A percentile compares a stretch with the other conserved stretches of the same genome.
These are phyloP conservation scores for Clamator glandarius DNA, from an alignment of 2,797 vertebrate genomes.

Conservation along the genomic window DNA sequence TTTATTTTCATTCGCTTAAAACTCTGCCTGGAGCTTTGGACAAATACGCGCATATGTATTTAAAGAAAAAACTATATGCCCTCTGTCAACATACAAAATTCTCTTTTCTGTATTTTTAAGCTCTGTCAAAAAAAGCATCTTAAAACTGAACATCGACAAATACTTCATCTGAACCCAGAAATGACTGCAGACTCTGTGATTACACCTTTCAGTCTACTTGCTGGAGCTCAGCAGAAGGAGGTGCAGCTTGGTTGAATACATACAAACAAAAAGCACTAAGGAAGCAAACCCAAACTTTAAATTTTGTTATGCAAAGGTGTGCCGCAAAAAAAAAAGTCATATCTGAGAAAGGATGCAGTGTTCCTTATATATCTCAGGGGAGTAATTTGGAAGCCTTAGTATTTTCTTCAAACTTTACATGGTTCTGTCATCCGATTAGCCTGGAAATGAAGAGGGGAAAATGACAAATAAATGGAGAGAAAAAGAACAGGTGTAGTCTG, in stretches of 20 bases:
- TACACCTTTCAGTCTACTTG: background rate
- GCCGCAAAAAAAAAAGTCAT: background rate
- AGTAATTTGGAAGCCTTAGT: background rate
- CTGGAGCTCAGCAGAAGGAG: background rate
- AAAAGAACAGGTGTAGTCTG: background rate
- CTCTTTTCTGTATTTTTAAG: background rate
- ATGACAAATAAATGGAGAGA: background rate
- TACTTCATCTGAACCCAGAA: background rate
- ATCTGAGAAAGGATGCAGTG: background rate
- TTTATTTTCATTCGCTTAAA: background rate
- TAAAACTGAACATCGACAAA: background rate
- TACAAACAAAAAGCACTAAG: background rate
- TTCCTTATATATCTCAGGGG: background rate
- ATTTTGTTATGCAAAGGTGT: background rate
- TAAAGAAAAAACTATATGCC: background rate
- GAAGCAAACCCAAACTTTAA: background rate
- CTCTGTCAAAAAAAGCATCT: background rate
- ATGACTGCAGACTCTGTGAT: background rate
- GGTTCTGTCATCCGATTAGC: background rate
- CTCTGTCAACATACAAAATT: background rate
- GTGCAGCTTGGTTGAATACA: background rate
- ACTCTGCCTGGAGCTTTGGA: background rate
- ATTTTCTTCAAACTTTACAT: background rate
- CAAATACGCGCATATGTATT: accelerated
- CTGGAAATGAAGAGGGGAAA: background rate